A percentile compares a stretch with the other conserved stretches of the same genome.
These are phyloP conservation scores for Glyptemys insculpta DNA, from an alignment of 2,797 vertebrate species.

Conservation along the genomic window DNA sequence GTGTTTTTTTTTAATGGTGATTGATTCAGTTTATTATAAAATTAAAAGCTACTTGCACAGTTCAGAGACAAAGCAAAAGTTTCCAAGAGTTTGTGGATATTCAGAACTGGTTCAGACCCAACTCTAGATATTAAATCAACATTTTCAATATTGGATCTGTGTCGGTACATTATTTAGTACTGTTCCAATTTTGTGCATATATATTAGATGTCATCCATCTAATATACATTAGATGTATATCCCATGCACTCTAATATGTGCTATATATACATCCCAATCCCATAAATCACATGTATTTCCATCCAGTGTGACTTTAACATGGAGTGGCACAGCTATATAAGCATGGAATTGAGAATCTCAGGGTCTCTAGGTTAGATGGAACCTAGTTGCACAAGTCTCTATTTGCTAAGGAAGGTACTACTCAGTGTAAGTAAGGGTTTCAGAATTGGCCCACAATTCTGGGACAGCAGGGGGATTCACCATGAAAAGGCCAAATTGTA, in stretches of 20 bases:
- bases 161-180: neutral
- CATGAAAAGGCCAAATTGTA: neutral
- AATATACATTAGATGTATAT: neutral
- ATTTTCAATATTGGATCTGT: neutral
- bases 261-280: neutral
- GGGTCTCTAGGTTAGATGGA: neutral
- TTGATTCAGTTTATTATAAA: neutral
- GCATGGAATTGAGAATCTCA: neutral
- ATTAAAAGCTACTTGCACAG: neutral
- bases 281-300: neutral
- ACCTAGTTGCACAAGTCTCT: neutral
- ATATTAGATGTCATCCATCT: neutral
- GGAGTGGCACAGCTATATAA: neutral
- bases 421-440: neutral
- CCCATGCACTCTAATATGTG: neutral
- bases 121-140: neutral
- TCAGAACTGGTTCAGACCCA: neutral
- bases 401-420: neutral
- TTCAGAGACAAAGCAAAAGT: neutral
- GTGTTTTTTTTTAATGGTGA: neutral
- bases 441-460: neutral
- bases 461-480: neutral
- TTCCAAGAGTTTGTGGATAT: neutral
- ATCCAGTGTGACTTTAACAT: neutral
- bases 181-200: neutral